A percentile compares a stretch with the other conserved stretches of the same genome.
Evolutionary conservation across 2,888 invertebrate species (phyloP).

Genomic region (Diaphora mendica): DNA sequence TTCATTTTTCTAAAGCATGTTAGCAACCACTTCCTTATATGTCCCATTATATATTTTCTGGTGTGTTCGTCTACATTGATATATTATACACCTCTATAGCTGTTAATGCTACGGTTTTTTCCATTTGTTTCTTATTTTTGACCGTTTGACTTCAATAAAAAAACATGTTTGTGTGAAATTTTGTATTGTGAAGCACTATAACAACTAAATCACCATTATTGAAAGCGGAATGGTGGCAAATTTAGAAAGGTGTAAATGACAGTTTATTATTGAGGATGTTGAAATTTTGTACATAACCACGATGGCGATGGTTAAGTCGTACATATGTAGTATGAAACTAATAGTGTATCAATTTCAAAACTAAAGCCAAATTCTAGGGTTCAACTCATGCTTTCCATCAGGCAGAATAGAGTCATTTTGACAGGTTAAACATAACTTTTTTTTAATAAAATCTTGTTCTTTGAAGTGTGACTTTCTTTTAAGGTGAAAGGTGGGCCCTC

Average conservation of each 20-base stretch:
- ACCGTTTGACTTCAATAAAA: background rate
- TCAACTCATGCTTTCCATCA: no score
- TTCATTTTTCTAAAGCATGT: background rate
- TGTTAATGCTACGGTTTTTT: constrained; percentile 1
- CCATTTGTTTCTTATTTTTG: background rate
- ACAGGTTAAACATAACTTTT: no score
- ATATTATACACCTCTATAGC: background rate
- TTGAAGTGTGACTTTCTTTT: no score
- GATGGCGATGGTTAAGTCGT: background rate
- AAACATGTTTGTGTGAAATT: background rate
- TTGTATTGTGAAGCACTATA: background rate
- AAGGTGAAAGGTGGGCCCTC: no score
- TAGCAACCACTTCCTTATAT: constrained; percentile 11
- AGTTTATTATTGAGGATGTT: background rate
- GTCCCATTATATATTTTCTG: background rate
- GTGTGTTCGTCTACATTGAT: no score
- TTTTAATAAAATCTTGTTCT: no score
- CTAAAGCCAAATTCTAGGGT: no score
- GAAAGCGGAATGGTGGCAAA: background rate
- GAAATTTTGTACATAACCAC: background rate
- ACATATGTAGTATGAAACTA: background rate
- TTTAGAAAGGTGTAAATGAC: background rate
- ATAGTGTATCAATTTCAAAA: background rate
- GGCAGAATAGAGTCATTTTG: no score
- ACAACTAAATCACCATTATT: background rate